Evolutionary conservation across 2,113 vertebrate genomes (phyloP).

Genomic region (Lates calcarifer): DNA sequence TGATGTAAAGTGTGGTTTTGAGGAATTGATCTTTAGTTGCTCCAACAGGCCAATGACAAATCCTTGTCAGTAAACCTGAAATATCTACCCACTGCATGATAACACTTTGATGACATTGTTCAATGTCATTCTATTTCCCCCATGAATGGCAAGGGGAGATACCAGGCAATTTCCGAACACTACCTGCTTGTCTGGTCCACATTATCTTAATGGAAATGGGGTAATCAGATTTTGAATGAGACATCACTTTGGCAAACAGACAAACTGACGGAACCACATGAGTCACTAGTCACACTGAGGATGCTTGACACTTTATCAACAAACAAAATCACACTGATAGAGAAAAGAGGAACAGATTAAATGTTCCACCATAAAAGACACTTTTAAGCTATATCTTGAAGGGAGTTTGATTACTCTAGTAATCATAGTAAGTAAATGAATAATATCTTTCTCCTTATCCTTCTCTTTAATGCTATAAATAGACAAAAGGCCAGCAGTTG

Average conservation of each 20-base stretch:
- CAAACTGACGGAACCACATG: slow-evolving; percentile 37
- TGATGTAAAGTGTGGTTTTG: not conserved
- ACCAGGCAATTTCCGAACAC: slow-evolving; percentile 21
- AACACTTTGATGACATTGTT: slow-evolving; percentile 60
- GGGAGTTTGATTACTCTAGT: not conserved
- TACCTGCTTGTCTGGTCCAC: slow-evolving; percentile 34
- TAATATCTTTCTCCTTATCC: slow-evolving; percentile 9
- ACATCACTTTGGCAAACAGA: slow-evolving; percentile 63
- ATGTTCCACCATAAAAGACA: slow-evolving; percentile 32
- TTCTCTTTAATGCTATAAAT: slow-evolving; percentile 66
- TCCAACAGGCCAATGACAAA: slow-evolving; percentile 6
- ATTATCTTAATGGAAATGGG: slow-evolving; percentile 72
- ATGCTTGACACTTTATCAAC: slow-evolving; percentile 51
- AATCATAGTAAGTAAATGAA: slow-evolving; percentile 25
- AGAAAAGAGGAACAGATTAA: slow-evolving; percentile 12
- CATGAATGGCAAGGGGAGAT: slow-evolving; percentile 29
- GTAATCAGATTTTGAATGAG: slow-evolving; percentile 70
- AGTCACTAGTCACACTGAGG: slow-evolving; percentile 23
- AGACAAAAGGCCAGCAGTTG: slow-evolving; percentile 33
- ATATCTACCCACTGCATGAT: not conserved
- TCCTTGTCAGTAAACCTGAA: not conserved
- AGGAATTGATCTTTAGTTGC: not conserved
- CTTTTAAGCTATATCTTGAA: slow-evolving; percentile 3
- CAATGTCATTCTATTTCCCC: slow-evolving; percentile 36
- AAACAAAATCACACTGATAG: slow-evolving; percentile 56